phyloP scores from a whole-genome alignment of 2,113 vertebrate species.

The Brachypodius melanocephalos region DNA sequence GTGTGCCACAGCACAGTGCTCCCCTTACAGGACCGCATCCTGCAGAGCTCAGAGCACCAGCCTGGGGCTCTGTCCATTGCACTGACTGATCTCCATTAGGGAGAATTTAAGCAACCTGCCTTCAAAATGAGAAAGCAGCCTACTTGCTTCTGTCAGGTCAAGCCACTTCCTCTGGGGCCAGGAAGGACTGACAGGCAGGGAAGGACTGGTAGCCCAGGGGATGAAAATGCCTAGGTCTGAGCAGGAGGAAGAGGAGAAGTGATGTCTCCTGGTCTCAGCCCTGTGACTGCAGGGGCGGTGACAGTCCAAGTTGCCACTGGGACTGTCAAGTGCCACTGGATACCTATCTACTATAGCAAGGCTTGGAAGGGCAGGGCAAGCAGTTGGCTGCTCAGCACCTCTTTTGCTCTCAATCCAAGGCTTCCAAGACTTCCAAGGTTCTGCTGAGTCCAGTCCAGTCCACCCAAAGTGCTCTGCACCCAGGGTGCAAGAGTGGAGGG shows the following conservation, averaged over 20 bases:
- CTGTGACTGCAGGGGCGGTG: accelerated
- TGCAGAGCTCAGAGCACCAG: background rate
- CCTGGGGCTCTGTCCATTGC: background rate
- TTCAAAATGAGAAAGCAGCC: background rate
- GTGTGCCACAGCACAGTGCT: background rate
- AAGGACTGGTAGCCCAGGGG: background rate
- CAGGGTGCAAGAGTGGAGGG: accelerated
- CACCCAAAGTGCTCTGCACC: accelerated
- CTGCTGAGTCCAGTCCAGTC: accelerated
- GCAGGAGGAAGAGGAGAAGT: background rate
- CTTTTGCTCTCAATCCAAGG: background rate
- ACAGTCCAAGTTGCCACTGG: background rate
- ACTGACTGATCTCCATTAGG: background rate
- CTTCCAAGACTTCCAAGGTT: background rate
- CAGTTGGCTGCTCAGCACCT: background rate
- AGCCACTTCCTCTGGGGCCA: background rate
- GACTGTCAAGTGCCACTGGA: background rate
- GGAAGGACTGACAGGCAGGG: background rate
- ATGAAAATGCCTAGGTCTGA: background rate
- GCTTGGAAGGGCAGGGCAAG: accelerated
- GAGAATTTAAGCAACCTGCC: background rate
- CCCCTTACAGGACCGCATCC: accelerated
- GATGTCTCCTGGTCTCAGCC: background rate
- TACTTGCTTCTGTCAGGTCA: background rate
- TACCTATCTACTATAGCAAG: background rate